Evolutionary conservation across 2,113 vertebrate genomes (phyloP), one percentile per base, ranked within the genome.

Genomic region (Ctenodactylus gundi): DNA sequence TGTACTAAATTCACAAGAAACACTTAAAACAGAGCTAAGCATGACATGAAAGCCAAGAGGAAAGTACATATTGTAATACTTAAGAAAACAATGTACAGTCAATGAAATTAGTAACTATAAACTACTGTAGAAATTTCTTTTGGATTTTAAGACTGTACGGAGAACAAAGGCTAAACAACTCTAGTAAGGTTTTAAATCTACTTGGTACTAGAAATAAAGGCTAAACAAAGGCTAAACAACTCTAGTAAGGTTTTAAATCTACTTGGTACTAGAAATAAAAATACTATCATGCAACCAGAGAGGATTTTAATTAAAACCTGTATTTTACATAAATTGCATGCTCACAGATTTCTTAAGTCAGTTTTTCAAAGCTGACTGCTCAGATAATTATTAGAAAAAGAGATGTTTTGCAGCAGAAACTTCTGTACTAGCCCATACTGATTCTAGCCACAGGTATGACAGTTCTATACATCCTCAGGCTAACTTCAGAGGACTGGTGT

Each of bases 131-230:
- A 94, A 76, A 83, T 36, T 81, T 31, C 76, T 75, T 80, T 93
- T 88, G 14, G 14, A 41, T 91, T 83, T 83, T 81, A 82, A 89
- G 64, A 87, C 67, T 65, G 14, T 70, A 51, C 72, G 18, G 58
- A 95, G 17, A 57, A 90, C 41, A 41, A 92, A 91, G 41, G 68
- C 34, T 78, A 78, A 96, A 36, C 57, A n/a, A 92, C 12, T 85
- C 36, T 58, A n/a, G 15, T 44, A 77, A 29, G 23, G 29, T 82
- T 85, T 86, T 60, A 81, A 73, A 81, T 55, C 13, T 27, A 88
- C 13, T 88, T 72, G 65, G 51, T 53, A 53, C 10, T 55, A 91
- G 46, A 93, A 91, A 67, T 93, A 87, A 86, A 90, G n/a, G n/a
- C n/a, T n/a, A n/a, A 57, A 90, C 41, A 41, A 92, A 91, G 41